phyloP scores from a whole-genome alignment of 64 coral and sea anemone genomes.

The Cladopsammia gracilis region DNA sequence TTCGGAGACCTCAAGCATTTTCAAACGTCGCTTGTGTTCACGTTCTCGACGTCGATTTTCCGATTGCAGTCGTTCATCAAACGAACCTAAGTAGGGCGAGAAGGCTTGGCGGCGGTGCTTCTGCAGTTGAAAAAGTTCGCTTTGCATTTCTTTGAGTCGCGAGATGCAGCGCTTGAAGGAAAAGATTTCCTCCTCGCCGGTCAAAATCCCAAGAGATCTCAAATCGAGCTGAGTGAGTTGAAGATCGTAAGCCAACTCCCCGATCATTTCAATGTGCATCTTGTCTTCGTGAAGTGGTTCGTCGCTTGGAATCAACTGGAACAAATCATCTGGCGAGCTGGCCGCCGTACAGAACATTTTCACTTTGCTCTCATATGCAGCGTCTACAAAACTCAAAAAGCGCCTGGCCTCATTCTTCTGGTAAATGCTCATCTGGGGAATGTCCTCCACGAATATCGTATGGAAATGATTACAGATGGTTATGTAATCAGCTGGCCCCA shows the following conservation, averaged over 20 bases:
- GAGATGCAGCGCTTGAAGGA: constrained; percentile 95
- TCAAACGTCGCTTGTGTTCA: constrained; percentile 67
- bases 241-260: constrained; percentile 88
- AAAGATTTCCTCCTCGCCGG: constrained; percentile 92
- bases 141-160: constrained; percentile 89
- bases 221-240: constrained; percentile 75
- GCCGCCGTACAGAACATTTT: constrained; percentile 73
- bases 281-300: constrained; percentile 59
- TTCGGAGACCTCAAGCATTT: constrained; percentile 45
- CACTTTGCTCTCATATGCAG: constrained; percentile 87
- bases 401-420: constrained; percentile 88
- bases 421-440: constrained; percentile 88
- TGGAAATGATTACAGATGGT: constrained; percentile 83
- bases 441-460: constrained; percentile 82
- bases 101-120: constrained; percentile 75
- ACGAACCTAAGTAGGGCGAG: constrained; percentile 77
- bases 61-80: constrained; percentile 69
- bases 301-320: constrained; percentile 85
- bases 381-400: constrained; percentile 89
- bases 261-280: constrained; percentile 96
- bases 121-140: constrained; percentile 62
- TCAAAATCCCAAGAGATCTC: constrained; percentile 81
- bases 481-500: constrained; percentile 90
- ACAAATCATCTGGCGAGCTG: constrained; percentile 67
- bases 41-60: constrained; percentile 68